phyloP scores from a whole-genome alignment of 2,888 invertebrate species.

The Barypeithes pellucidus region DNA sequence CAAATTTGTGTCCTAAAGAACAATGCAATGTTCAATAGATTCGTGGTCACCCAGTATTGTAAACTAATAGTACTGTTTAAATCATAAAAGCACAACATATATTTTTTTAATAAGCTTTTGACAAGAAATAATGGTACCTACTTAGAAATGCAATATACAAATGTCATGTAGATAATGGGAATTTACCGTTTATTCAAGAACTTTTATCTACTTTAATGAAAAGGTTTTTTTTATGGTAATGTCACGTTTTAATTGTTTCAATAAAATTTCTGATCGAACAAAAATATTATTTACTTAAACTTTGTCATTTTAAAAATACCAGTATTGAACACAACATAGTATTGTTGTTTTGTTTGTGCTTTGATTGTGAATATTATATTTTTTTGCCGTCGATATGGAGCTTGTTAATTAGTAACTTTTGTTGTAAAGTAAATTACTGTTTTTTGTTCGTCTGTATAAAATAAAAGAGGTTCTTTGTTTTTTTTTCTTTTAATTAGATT shows the following conservation, averaged over 20 bases:
- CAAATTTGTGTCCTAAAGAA: no score
- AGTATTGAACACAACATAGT: not conserved
- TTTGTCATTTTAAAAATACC: not conserved
- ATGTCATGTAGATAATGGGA: not conserved
- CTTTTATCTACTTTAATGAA: not conserved
- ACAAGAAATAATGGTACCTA: not conserved
- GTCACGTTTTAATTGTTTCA: conserved; percentile 17
- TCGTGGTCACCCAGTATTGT: no score
- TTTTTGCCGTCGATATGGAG: not conserved
- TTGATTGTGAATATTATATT: not conserved
- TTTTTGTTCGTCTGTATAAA: not conserved
- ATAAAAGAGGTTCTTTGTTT: no score
- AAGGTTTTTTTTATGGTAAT: conserved; percentile 21
- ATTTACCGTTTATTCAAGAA: conserved; percentile 20
- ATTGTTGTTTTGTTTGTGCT: not conserved
- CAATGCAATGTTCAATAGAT: no score
- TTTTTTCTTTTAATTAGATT: no score
- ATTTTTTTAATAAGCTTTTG: not conserved
- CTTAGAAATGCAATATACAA: not conserved
- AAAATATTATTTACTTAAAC: conserved; percentile 4
- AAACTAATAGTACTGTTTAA: no score
- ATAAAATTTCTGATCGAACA: not conserved
- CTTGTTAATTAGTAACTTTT: conserved; percentile 2
- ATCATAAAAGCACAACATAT: not conserved
- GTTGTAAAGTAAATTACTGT: not conserved